Base-by-base conservation (phyloP, 2,888 invertebrate genomes). In the Leucania comma region DNA sequence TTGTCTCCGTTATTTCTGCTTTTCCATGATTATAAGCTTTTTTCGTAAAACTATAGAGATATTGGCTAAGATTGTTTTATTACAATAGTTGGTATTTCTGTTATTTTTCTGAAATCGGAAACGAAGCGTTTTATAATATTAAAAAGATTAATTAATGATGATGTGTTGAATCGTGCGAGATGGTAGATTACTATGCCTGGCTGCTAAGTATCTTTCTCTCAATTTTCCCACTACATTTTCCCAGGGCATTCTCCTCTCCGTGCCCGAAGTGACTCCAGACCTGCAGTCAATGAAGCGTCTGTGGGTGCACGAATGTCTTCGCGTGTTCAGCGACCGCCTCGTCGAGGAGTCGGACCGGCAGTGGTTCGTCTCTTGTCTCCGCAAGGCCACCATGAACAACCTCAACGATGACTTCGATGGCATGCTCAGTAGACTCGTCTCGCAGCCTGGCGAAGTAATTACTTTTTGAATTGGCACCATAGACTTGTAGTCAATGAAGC, bases 231-330 rank as follows among this genome's bases (percentile, higher is more conserved):
- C 8, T 8, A 6, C n/a, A 64, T 53, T 68, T 72, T 32, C 10
- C 5, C 46, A 98, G 98, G 99, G 99, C 12, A 98, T 99, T 0
- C 93, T 99, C 9, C 92, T 99, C 1, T 99, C 99, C 0, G 98
- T 98, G 6, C 99, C 99, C 0, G 99, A 99, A 95, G 98, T 98
- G 5, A 98, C 98, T 88, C 98, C 98, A 82, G 98, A 98, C 82
- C 93, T 98, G 38, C 96, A 97, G 59, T 97, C 98, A 0, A 98
- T 99, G 97, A 98, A 99, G 87, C 96, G 99, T 65, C 96, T 99
- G 0, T 99, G 99, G 99, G 98, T 99, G 0, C 99, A 99, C 90
- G 99, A 99, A 95, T 97, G 99, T 38, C 95, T 99, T 78, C 97
- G 99, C 3, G 99, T 99, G 0, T 99, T 99, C 92, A 98, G 98